Conservation (phyloP, 2,113 vertebrate species). For the Lates calcarifer region DNA sequence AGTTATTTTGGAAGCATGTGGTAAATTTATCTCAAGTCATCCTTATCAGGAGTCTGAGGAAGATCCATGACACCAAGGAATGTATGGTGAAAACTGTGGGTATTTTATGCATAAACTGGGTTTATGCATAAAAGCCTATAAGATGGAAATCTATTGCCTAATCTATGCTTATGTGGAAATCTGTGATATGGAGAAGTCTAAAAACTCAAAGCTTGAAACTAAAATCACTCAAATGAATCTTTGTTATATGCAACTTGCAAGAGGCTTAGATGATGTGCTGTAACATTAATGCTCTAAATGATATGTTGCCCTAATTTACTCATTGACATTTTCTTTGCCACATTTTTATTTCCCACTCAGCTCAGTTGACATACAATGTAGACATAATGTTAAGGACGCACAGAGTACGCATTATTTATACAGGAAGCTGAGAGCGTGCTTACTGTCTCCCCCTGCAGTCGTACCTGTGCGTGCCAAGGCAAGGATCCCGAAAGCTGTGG, state of each 20-base stretch:
- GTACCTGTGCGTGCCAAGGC: slow-evolving; percentile 98
- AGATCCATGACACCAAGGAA: neutral
- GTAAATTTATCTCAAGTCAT: neutral
- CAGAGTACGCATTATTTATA: neutral
- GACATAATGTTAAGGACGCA: neutral
- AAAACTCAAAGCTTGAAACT: neutral
- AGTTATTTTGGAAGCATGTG: neutral
- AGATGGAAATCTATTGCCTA: neutral
- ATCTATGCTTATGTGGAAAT: neutral
- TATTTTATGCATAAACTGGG: too few species aligned
- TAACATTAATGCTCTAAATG: neutral
- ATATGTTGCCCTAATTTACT: neutral
- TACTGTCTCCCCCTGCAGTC: slow-evolving; percentile 85
- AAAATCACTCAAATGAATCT: neutral
- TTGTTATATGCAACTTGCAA: neutral
- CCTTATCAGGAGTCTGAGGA: neutral
- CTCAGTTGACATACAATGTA: neutral
- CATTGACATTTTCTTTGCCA: neutral
- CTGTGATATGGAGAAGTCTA: slow-evolving; percentile 1
- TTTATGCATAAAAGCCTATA: neutral
- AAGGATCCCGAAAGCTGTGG: slow-evolving; percentile 94
- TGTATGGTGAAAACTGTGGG: neutral
- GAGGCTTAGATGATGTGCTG: neutral
- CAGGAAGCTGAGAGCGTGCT: slow-evolving; percentile 30
- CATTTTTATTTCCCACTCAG: neutral